Conservation (phyloP, 2,888 invertebrate genomes). For the Xestia rhomboidea region DNA sequence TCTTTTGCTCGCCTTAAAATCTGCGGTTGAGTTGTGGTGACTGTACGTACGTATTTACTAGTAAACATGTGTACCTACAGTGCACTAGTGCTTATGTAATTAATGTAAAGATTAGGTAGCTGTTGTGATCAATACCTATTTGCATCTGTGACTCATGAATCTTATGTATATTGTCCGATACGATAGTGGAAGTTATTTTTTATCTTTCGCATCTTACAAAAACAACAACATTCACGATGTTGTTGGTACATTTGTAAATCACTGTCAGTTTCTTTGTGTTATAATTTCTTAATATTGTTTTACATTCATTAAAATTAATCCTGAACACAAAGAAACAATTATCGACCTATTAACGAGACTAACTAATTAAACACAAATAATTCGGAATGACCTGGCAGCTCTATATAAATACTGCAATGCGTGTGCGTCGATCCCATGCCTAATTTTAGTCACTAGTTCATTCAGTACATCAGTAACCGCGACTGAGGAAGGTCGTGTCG, state of each 20-base stretch:
- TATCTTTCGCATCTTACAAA: not conserved
- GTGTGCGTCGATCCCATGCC: conserved; percentile 55
- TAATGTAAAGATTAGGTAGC: conserved; percentile 8
- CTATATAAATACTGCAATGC: conserved; percentile 62
- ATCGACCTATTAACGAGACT: not conserved
- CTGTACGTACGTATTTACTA: not conserved
- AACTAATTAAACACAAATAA: conserved; percentile 40
- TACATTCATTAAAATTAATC: not conserved
- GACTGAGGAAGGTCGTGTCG: conserved; percentile 34
- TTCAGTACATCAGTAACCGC: conserved; percentile 61
- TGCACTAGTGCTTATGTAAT: not conserved
- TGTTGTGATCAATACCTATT: not conserved
- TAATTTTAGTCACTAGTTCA: conserved; percentile 63
- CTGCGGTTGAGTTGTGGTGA: not conserved
- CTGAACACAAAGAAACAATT: not conserved
- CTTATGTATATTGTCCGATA: not conserved
- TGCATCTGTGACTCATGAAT: not conserved
- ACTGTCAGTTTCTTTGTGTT: not conserved
- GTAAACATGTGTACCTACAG: not conserved
- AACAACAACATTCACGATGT: not conserved
- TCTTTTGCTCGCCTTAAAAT: not conserved
- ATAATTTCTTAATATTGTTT: not conserved
- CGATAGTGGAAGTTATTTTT: not conserved
- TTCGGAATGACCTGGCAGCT: conserved; percentile 49
- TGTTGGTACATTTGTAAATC: not conserved